Conservation (phyloP, 2,888 invertebrate species). For the Phytoseiulus persimilis region DNA sequence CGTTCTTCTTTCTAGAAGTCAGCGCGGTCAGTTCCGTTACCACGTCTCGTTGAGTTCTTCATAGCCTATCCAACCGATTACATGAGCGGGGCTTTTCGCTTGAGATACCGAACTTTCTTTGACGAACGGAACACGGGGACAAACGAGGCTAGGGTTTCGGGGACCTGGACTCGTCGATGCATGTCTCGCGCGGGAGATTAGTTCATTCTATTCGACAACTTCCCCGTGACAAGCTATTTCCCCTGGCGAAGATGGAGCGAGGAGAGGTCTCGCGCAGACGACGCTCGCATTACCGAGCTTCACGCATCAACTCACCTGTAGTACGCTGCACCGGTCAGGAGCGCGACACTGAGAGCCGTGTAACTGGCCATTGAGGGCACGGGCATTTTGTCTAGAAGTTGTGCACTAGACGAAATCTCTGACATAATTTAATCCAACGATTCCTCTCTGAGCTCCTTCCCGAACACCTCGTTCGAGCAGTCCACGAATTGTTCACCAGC, state of each 20-base stretch:
- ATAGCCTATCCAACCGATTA: too few species aligned
- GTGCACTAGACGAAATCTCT: not conserved
- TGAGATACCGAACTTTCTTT: too few species aligned
- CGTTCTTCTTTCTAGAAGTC: too few species aligned
- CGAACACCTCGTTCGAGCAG: not conserved
- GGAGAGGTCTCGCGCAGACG: too few species aligned
- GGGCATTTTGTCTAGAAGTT: conserved; percentile 11
- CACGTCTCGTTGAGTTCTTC: too few species aligned
- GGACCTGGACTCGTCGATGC: not conserved
- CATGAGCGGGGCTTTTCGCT: too few species aligned
- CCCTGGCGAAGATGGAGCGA: too few species aligned
- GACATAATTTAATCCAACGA: not conserved
- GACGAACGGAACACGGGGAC: too few species aligned
- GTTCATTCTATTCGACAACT: not conserved
- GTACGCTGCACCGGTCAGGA: conserved; percentile 11
- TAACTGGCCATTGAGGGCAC: conserved; percentile 18
- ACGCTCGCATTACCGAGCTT: too few species aligned
- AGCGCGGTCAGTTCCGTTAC: too few species aligned
- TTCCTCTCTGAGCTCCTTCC: not conserved
- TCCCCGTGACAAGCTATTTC: not conserved
- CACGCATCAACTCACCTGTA: not conserved
- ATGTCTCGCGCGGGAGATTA: not conserved
- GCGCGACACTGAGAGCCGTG: conserved; percentile 17
- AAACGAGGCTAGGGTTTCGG: not conserved
- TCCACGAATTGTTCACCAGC: not conserved